Evolutionary conservation across 2,113 vertebrate genomes (phyloP).

Genomic region (Himantopus leucocephalus): DNA sequence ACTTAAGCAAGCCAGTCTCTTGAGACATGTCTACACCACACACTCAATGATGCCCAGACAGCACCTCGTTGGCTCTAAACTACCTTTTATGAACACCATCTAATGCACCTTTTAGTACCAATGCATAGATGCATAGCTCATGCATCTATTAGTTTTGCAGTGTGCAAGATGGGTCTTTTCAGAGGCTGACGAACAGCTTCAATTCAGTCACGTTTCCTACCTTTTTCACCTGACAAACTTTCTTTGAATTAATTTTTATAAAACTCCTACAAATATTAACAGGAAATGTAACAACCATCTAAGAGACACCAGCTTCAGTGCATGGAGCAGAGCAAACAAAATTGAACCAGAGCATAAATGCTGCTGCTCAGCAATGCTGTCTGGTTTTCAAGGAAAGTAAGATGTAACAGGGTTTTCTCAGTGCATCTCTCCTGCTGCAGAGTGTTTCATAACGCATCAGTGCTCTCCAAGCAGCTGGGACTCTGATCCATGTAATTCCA

Average conservation of each 20-base stretch:
- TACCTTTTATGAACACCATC: neutral
- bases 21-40: fast-evolving
- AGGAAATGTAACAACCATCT: neutral
- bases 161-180: neutral
- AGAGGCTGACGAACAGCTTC: neutral
- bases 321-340: neutral
- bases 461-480: neutral
- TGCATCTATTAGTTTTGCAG: neutral
- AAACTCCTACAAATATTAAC: neutral
- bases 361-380: neutral
- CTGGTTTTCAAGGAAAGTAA: neutral
- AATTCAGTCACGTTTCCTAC: neutral
- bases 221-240: neutral
- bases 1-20: neutral
- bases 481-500: neutral
- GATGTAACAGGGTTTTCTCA: neutral
- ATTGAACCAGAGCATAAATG: neutral
- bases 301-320: neutral
- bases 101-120: neutral
- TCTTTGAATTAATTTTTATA: neutral
- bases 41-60: neutral
- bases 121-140: neutral
- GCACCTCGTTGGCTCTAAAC: neutral
- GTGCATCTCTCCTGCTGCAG: neutral
- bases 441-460: fast-evolving